phyloP scores from a whole-genome alignment of 2,797 vertebrate species.

The Cryptoblepharus egeriae region DNA sequence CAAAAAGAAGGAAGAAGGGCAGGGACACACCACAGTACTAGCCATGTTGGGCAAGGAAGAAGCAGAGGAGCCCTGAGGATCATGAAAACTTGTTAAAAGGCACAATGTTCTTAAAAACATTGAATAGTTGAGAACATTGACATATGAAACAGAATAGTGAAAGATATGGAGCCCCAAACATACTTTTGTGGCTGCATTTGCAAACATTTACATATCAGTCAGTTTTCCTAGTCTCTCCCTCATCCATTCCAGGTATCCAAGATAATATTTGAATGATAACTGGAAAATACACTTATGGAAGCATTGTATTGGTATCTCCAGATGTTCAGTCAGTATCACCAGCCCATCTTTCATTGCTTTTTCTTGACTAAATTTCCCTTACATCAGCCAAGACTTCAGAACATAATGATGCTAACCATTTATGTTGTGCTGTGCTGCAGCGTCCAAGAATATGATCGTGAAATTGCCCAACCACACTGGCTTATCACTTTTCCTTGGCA shows the following conservation, averaged over 20 bases:
- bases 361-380: not conserved
- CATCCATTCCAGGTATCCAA: not conserved
- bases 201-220: not conserved
- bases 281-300: not conserved
- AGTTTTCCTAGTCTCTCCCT: not conserved
- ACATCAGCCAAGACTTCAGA: not conserved
- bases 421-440: not conserved
- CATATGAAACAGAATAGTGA: not conserved
- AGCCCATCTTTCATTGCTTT: not conserved
- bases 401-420: not conserved
- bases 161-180: not conserved
- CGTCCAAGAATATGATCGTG: not conserved
- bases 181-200: not conserved
- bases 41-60: no score
- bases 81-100: no score
- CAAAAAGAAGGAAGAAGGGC: no score
- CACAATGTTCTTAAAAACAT: no score
- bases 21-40: no score
- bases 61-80: no score
- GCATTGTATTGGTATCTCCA: not conserved
- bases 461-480: not conserved
- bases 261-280: not conserved
- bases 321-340: not conserved
- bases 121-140: no score
- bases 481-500: not conserved